Base-by-base conservation (phyloP, 1,140 invertebrate species). In the Orius insidiosus region DNA sequence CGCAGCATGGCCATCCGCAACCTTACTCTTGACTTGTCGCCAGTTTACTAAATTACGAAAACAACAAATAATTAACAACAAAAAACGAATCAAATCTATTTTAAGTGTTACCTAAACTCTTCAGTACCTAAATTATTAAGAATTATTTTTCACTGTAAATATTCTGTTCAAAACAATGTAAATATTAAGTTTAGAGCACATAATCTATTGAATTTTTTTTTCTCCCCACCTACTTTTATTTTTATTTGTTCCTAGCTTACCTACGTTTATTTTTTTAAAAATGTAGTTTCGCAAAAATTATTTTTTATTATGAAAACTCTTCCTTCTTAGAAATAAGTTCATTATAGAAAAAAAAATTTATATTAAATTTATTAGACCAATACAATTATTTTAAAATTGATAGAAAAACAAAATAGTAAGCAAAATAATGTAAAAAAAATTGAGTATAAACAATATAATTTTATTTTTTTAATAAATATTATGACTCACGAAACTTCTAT, bases 21-120 rank as follows among this genome's bases (percentile, higher is more conserved):
- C 63, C 70, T 86, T 52, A 85, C 81, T 18, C 68, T 87, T 10
- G 81, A 85, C 63, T 64, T 85, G 39, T 80, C 78, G 52, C 81
- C 81, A 38, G 78, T 82, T 40, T 85, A 84, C 63, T 76, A 68
- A 59, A 14, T n/a, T 15, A 36, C 35, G n/a, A 36, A 36, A 36
- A 33, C 6, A 36, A 15, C n/a, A 15, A 36, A 36, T 11, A 5
- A 36, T 15, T n/a, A 33, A 33, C 6, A 33, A 33, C n/a, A 6
- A 33, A 33, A 36, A 36, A 24, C 24, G 24, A 24, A 24, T 24
- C 24, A 24, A 24, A 24, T 24, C 24, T 24, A 24, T 24, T 24
- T 24, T 24, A 24, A 24, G 24, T 7, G 24, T 24, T 24, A 24
- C 24, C 24, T 24, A 24, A 24, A 24, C 3, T 24, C 3, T 24